Percentiles rank a stretch among this genome's conserved stretches.
phyloP scores from a whole-genome alignment of 2,888 invertebrate genomes.

The Pseudococcus jackbeardsleyi region DNA sequence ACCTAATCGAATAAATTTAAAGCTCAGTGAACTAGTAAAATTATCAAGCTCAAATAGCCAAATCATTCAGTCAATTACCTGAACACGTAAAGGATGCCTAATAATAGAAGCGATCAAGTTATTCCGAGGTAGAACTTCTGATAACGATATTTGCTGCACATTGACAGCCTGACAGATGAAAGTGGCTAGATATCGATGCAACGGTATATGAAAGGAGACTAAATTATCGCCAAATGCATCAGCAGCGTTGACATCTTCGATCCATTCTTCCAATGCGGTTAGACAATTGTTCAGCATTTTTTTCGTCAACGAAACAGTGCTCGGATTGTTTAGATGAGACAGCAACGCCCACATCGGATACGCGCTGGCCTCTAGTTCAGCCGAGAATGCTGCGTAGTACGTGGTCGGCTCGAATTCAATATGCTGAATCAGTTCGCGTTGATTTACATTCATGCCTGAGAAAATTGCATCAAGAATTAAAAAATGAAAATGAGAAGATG shows the following conservation, averaged over 20 bases:
- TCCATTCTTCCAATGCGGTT: slow-evolving; percentile 87
- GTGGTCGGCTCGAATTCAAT: slow-evolving; percentile 97
- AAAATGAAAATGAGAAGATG: not conserved
- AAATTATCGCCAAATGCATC: slow-evolving; percentile 73
- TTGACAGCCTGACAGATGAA: slow-evolving; percentile 89
- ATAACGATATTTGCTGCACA: slow-evolving; percentile 81
- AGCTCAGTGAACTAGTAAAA: slow-evolving; percentile 71
- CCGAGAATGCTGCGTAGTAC: slow-evolving; percentile 97
- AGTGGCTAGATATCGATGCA: slow-evolving; percentile 93
- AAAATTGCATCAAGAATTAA: slow-evolving; percentile 12
- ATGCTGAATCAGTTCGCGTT: slow-evolving; percentile 89
- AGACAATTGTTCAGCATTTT: slow-evolving; percentile 84
- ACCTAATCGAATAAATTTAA: slow-evolving; percentile 75
- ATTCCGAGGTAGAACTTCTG: slow-evolving; percentile 84
- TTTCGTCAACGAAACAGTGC: slow-evolving; percentile 79
- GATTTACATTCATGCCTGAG: slow-evolving; percentile 95
- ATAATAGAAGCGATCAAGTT: slow-evolving; percentile 76
- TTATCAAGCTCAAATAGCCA: not conserved
- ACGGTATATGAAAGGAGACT: slow-evolving; percentile 95
- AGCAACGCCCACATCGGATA: slow-evolving; percentile 98
- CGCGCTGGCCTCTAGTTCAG: slow-evolving; percentile 96
- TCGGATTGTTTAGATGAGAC: slow-evolving; percentile 82
- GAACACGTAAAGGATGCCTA: slow-evolving; percentile 92
- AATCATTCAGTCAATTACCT: slow-evolving; percentile 74
- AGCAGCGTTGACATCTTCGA: slow-evolving; percentile 78